Evolutionary conservation across 2,888 invertebrate genomes (phyloP).

Genomic region (Eilema sororculum): DNA sequence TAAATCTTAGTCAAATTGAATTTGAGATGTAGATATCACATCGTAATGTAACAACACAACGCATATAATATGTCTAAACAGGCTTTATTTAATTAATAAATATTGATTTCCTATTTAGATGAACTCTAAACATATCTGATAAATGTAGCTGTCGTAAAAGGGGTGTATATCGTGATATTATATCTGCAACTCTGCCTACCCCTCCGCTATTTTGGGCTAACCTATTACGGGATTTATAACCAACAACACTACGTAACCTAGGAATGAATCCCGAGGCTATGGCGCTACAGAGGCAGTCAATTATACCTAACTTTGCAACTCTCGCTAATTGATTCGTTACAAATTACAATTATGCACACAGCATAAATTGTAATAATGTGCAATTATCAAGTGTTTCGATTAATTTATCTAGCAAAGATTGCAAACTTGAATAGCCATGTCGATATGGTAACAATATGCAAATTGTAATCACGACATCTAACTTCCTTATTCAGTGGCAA

Average conservation of each 20-base stretch:
- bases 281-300: neutral
- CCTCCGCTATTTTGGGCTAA: too few relatives aligned
- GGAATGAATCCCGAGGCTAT: neutral
- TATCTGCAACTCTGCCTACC: neutral
- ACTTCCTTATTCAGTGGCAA: neutral
- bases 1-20: constrained; percentile 18
- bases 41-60: neutral
- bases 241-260: neutral
- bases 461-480: neutral
- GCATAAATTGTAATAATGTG: neutral
- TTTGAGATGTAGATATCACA: neutral
- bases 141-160: neutral
- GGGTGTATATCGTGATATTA: neutral
- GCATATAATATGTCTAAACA: neutral
- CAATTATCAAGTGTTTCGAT: neutral
- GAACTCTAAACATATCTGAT: neutral
- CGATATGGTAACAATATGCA: neutral
- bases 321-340: neutral
- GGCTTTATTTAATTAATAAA: neutral
- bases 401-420: neutral
- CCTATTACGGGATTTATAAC: neutral
- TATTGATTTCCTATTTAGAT: neutral
- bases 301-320: neutral
- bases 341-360: neutral
- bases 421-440: neutral